A percentile compares a stretch with the other conserved stretches of the same genome.
phyloP scores from a whole-genome alignment of 2,888 invertebrate species.

The Cistogaster globosa region DNA sequence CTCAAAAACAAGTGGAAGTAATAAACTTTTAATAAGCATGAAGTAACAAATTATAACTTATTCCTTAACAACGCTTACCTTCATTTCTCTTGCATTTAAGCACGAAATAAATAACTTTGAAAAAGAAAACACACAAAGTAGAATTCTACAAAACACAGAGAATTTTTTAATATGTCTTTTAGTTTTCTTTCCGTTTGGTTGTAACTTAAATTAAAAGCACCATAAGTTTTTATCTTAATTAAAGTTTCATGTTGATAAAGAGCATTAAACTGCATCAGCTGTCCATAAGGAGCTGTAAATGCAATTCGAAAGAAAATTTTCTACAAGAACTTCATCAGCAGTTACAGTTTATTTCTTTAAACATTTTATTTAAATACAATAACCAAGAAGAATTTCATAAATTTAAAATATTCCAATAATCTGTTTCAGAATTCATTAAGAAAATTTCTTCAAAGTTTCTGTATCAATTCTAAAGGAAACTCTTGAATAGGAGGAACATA shows the following conservation, averaged over 20 bases:
- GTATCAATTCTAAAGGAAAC: too few relatives aligned
- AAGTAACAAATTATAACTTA: conserved; percentile 16
- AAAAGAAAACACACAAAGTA: neutral
- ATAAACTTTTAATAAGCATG: conserved; percentile 33
- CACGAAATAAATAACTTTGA: neutral
- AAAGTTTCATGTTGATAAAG: conserved; percentile 34
- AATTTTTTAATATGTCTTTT: neutral
- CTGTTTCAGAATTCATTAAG: too few relatives aligned
- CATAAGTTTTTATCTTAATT: conserved; percentile 21
- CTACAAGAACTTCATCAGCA: too few relatives aligned
- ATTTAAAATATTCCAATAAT: too few relatives aligned
- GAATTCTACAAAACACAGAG: neutral
- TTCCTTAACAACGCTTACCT: neutral
- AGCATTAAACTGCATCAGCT: conserved; percentile 16
- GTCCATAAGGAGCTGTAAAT: neutral
- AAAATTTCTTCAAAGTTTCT: too few relatives aligned
- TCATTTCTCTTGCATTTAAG: neutral
- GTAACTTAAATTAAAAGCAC: neutral
- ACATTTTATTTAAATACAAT: too few relatives aligned
- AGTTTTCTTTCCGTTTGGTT: neutral
- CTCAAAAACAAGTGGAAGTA: neutral
- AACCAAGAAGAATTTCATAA: too few relatives aligned
- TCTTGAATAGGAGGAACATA: too few relatives aligned
- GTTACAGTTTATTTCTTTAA: too few relatives aligned
- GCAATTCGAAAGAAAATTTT: neutral